These are phyloP conservation scores for Eilema griseolum DNA, from an alignment of 2,888 invertebrate species.

Conservation along the genomic window DNA sequence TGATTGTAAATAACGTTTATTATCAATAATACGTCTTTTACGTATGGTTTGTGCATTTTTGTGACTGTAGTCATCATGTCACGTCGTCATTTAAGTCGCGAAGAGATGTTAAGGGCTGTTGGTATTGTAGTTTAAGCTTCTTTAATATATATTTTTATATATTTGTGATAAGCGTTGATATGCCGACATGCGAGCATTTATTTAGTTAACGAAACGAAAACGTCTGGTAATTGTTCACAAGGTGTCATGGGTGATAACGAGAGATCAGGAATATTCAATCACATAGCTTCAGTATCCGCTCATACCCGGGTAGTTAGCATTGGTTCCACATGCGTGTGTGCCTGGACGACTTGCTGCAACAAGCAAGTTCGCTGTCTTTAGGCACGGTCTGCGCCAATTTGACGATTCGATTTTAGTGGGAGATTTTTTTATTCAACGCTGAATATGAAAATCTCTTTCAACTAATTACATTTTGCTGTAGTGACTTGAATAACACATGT, in stretches of 20 bases:
- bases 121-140: conserved; percentile 84
- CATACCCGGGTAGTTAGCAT: conserved; percentile 51
- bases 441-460: conserved; percentile 84
- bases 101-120: too few species aligned
- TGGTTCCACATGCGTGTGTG: conserved; percentile 66
- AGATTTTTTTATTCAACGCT: conserved; percentile 79
- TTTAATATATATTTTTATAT: conserved; percentile 87
- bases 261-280: conserved; percentile 47
- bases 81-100: too few species aligned
- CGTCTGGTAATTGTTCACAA: conserved; percentile 64
- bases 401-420: conserved; percentile 79
- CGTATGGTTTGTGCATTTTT: too few species aligned
- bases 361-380: conserved; percentile 82
- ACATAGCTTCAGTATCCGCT: conserved; percentile 48
- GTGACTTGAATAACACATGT: conserved; percentile 53
- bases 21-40: too few species aligned
- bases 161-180: conserved; percentile 86
- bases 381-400: conserved; percentile 76
- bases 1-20: too few species aligned
- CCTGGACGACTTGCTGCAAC: conserved; percentile 83
- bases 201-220: conserved; percentile 78
- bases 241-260: conserved; percentile 78
- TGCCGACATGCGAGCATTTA: conserved; percentile 86
- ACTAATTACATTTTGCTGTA: conserved; percentile 75
- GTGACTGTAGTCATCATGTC: too few species aligned